Conservation (phyloP, 2,888 invertebrate species). For the Drosophila dives region DNA sequence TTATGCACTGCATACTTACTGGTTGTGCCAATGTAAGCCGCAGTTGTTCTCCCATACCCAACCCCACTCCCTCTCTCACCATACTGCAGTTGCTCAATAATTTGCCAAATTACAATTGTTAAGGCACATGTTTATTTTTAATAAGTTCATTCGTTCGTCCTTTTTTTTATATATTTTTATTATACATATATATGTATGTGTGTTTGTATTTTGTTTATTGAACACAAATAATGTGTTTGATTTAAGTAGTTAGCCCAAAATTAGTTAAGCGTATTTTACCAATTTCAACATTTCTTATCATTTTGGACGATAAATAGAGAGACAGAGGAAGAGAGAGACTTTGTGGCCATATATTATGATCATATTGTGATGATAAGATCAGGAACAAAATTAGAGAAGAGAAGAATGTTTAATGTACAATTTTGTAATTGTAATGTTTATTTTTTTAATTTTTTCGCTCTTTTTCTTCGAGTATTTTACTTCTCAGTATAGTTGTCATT, state of each 20-base stretch:
- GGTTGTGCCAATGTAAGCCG: slow-evolving; percentile 52
- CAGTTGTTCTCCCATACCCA: background rate
- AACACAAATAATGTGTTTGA: slow-evolving; percentile 31
- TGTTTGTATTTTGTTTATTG: slow-evolving; percentile 21
- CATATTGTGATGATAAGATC: slow-evolving; percentile 9
- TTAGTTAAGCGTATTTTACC: slow-evolving; percentile 70
- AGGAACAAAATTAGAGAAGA: slow-evolving; percentile 4
- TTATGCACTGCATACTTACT: slow-evolving; percentile 48
- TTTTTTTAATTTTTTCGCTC: slow-evolving; percentile 14
- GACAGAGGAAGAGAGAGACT: slow-evolving; percentile 14
- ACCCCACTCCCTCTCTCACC: background rate
- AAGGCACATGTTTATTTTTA: slow-evolving; percentile 45
- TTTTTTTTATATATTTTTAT: slow-evolving; percentile 16
- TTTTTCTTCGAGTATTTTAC: slow-evolving; percentile 43
- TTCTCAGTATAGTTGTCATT: slow-evolving; percentile 33
- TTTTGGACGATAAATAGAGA: background rate
- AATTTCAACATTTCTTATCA: slow-evolving; percentile 31
- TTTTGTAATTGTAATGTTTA: slow-evolving; percentile 21
- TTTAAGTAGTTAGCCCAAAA: slow-evolving; percentile 75
- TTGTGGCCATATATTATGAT: slow-evolving; percentile 59
- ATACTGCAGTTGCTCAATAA: slow-evolving; percentile 70
- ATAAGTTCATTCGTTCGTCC: slow-evolving; percentile 13
- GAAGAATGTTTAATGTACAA: slow-evolving; percentile 7
- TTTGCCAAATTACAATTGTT: slow-evolving; percentile 72
- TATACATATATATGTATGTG: slow-evolving; percentile 17